A percentile compares a stretch with the other conserved stretches of the same genome.
These are phyloP conservation scores for Sarcophaga subvicina DNA, from an alignment of 2,888 invertebrate genomes.

Conservation along the genomic window DNA sequence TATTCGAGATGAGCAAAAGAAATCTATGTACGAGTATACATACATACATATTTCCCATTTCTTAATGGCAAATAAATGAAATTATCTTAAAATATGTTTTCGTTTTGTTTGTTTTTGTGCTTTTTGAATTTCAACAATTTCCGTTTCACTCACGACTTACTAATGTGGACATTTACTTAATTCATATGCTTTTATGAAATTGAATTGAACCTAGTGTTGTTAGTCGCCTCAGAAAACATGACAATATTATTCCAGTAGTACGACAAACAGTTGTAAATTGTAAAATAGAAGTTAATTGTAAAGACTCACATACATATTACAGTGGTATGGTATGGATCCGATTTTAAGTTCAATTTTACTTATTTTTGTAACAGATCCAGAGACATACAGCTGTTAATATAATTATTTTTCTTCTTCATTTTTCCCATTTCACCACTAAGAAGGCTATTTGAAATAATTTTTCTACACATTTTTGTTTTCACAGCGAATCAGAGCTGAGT, in stretches of 20 bases:
- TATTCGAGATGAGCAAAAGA: neutral
- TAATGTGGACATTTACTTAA: slow-evolving; percentile 14
- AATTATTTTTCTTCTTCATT: neutral
- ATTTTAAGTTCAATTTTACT: too few relatives aligned
- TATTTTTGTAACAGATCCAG: too few relatives aligned
- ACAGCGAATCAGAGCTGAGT: neutral
- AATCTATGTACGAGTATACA: neutral
- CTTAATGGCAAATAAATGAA: slow-evolving; percentile 39
- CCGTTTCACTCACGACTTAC: slow-evolving; percentile 5
- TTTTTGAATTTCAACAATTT: slow-evolving; percentile 15
- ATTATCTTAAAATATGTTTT: slow-evolving; percentile 46
- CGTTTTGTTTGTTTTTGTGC: neutral
- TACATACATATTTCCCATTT: slow-evolving; percentile 38
- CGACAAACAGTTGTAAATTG: too few relatives aligned
- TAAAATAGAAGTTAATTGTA: too few relatives aligned
- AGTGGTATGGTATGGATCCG: too few relatives aligned
- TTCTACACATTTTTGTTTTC: neutral
- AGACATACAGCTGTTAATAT: too few relatives aligned
- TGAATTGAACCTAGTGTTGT: neutral
- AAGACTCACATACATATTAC: too few relatives aligned
- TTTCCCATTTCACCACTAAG: neutral
- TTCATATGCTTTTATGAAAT: slow-evolving; percentile 2
- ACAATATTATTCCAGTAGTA: too few relatives aligned
- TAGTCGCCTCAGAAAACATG: neutral
- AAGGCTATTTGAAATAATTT: neutral